phyloP scores from a whole-genome alignment of 2,113 vertebrate genomes.

The Chamaea fasciata region DNA sequence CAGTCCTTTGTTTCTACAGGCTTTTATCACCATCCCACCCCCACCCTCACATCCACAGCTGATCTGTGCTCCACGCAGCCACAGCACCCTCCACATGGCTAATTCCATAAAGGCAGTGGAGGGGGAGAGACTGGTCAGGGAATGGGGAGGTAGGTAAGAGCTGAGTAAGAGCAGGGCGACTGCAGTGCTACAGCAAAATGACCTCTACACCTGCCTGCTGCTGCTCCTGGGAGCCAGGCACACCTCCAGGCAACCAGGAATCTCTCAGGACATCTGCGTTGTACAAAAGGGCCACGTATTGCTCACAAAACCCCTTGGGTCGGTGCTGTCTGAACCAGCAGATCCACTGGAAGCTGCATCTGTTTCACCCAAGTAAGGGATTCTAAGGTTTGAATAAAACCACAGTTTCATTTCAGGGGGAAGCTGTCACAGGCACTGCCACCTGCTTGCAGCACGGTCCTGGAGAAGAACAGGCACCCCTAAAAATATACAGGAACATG shows the following conservation, averaged over 20 bases:
- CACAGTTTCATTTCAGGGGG: not conserved
- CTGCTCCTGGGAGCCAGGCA: not conserved
- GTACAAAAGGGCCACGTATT: not conserved
- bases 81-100: not conserved
- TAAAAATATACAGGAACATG: not conserved
- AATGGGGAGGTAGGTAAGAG: conserved; percentile 26
- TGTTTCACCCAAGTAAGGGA: not conserved
- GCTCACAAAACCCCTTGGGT: not conserved
- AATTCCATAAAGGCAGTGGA: not conserved
- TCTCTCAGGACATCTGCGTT: not conserved
- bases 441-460: not conserved
- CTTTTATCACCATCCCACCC: not conserved
- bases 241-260: not conserved
- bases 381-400: not conserved
- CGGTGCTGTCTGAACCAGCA: fast-evolving
- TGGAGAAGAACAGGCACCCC: not conserved
- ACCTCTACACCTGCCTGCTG: not conserved
- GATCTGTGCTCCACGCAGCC: not conserved
- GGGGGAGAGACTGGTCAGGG: not conserved
- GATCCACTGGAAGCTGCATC: not conserved
- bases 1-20: not conserved
- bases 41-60: not conserved
- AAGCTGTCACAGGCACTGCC: not conserved
- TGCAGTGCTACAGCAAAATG: not conserved
- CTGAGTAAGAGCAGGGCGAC: not conserved